A percentile compares a stretch with the other conserved stretches of the same genome.
Evolutionary conservation across 2,888 invertebrate genomes (phyloP).

Genomic region (Habroteleia sp.): DNA sequence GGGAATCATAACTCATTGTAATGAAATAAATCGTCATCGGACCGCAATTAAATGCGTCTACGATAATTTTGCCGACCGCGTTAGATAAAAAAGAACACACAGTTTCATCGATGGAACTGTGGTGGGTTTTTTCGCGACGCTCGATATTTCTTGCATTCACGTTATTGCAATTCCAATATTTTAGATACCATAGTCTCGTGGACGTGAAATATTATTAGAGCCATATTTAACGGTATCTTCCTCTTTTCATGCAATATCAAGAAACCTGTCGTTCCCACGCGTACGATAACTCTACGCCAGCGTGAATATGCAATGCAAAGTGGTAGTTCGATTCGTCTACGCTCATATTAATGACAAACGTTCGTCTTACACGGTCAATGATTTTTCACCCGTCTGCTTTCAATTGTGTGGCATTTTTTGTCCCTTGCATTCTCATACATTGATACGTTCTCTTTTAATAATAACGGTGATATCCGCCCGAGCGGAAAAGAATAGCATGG

Average conservation of each 20-base stretch:
- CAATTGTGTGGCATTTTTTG: no score
- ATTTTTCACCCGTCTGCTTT: slow-evolving; percentile 33
- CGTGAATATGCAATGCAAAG: slow-evolving; percentile 54
- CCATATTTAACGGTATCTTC: slow-evolving; percentile 56
- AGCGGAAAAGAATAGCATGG: no score
- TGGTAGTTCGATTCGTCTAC: slow-evolving; percentile 20
- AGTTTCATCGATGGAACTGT: slow-evolving; percentile 8
- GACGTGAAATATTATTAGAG: slow-evolving; percentile 62
- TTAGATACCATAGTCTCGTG: slow-evolving; percentile 50
- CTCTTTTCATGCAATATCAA: slow-evolving; percentile 59
- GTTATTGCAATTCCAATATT: slow-evolving; percentile 53
- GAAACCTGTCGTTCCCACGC: slow-evolving; percentile 57
- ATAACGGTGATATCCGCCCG: slow-evolving; percentile 11
- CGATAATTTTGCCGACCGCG: slow-evolving; percentile 6
- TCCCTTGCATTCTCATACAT: no score
- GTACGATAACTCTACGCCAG: slow-evolving; percentile 53
- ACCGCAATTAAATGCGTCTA: slow-evolving; percentile 7
- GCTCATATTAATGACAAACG: slow-evolving; percentile 35
- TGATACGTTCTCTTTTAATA: slow-evolving; percentile 5
- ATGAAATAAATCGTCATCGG: neutral
- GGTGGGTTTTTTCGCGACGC: slow-evolving; percentile 1
- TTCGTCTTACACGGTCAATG: slow-evolving; percentile 39
- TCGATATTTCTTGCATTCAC: slow-evolving; percentile 43
- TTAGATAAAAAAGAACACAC: neutral
- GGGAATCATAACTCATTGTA: no score